These are phyloP conservation scores for Criorhina ranunculi DNA, from an alignment of 2,888 invertebrate species.

Conservation along the genomic window DNA sequence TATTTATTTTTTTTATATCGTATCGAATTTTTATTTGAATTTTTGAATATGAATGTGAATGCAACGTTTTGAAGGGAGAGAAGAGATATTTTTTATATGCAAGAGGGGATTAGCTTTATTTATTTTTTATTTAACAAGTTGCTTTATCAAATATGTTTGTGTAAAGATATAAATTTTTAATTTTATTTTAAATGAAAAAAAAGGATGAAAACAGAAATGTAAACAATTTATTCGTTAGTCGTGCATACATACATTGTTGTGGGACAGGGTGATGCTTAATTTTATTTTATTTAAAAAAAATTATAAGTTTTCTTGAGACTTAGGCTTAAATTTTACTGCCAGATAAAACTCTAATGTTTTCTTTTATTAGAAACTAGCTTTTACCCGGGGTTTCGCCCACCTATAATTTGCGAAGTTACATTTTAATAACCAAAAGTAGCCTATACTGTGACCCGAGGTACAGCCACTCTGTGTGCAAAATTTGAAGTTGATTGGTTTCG, in stretches of 20 bases:
- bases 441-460: no score
- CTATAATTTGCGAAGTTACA: no score
- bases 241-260: neutral
- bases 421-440: no score
- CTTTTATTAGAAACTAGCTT: no score
- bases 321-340: no score
- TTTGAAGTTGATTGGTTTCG: no score
- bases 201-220: neutral
- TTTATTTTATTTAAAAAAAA: no score
- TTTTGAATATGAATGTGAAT: neutral
- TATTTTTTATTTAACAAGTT: neutral
- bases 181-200: conserved; percentile 1
- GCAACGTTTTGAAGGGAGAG: neutral
- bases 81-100: neutral
- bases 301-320: no score
- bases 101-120: neutral
- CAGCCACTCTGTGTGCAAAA: no score
- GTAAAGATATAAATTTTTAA: neutral
- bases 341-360: no score
- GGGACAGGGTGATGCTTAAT: conserved; percentile 6
- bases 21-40: conserved; percentile 8
- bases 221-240: neutral
- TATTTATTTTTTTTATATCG: neutral
- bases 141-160: neutral
- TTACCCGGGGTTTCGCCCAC: no score